Evolutionary conservation across 2,797 vertebrate genomes (phyloP).

Genomic region (Onychomys arenicola): DNA sequence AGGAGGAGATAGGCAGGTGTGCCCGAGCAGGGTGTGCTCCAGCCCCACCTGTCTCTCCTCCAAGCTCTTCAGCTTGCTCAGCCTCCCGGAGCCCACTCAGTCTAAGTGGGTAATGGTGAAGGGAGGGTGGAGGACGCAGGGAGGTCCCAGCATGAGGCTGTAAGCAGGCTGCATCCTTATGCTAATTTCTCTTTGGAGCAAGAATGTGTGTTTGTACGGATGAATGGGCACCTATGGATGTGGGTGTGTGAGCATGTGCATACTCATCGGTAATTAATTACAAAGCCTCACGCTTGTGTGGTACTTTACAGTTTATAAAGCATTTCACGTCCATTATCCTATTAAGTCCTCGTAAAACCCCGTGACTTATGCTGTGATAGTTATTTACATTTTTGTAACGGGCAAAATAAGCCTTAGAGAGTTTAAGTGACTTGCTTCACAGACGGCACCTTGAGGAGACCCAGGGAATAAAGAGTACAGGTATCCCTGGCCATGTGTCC

Average conservation of each 20-base stretch:
- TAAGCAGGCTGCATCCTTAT: background rate
- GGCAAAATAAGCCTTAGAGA: background rate
- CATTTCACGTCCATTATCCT: constrained; percentile 56
- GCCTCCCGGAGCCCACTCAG: constrained; percentile 67
- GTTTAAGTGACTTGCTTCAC: constrained; percentile 5
- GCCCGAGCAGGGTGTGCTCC: constrained; percentile 23
- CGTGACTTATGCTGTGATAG: constrained; percentile 20
- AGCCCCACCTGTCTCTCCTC: constrained; percentile 73
- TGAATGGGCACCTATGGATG: constrained; percentile 24
- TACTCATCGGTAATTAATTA: constrained; percentile 47
- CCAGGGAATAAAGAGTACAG: fast-evolving
- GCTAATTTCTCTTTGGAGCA: constrained; percentile 53
- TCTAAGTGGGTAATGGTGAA: constrained; percentile 70
- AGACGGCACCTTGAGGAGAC: background rate
- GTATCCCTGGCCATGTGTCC: background rate
- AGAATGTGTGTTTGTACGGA: background rate
- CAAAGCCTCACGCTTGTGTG: background rate
- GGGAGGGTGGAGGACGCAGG: constrained; percentile 4
- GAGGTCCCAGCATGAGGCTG: constrained; percentile 60
- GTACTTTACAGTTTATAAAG: constrained; percentile 70
- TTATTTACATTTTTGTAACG: constrained; percentile 48
- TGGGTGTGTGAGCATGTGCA: background rate
- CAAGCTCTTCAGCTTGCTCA: constrained; percentile 73
- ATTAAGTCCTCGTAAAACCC: constrained; percentile 55
- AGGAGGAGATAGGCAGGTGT: constrained; percentile 52